phyloP scores from a whole-genome alignment of 1,140 invertebrate species.

The Drosophila tropicalis region DNA sequence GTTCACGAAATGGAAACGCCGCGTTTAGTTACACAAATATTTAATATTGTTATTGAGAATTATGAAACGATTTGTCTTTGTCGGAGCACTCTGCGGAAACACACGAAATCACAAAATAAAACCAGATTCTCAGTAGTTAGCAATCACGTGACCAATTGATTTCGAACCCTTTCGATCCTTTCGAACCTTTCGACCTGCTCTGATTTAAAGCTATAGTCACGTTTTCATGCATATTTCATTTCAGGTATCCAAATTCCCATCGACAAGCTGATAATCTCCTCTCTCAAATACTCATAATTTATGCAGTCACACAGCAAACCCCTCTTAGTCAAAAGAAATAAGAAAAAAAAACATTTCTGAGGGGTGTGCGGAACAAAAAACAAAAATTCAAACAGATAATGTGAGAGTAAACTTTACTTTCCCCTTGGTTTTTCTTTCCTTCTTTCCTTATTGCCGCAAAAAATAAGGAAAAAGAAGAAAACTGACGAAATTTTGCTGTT shows the following conservation, averaged over 20 bases:
- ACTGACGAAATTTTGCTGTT: conserved; percentile 27
- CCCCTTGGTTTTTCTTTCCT: conserved; percentile 28
- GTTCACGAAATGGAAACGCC: conserved; percentile 41
- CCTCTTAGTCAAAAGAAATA: not conserved
- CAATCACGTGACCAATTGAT: conserved; percentile 34
- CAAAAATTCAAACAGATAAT: conserved; percentile 12
- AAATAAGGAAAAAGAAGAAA: conserved; percentile 27
- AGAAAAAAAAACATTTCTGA: not conserved
- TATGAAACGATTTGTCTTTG: not conserved
- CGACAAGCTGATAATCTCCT: conserved; percentile 67
- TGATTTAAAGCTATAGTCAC: conserved; percentile 4
- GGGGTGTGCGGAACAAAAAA: not conserved
- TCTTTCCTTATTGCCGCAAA: conserved; percentile 27
- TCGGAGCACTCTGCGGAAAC: not conserved
- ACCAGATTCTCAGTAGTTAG: conserved; percentile 38
- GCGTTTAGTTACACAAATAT: conserved; percentile 10
- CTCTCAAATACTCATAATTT: conserved; percentile 73
- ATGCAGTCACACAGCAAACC: conserved; percentile 42
- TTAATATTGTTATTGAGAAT: not conserved
- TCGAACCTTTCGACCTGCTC: not conserved
- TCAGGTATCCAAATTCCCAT: conserved; percentile 11
- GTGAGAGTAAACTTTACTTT: conserved; percentile 17
- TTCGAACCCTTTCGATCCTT: conserved; percentile 40
- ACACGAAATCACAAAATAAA: conserved; percentile 18
- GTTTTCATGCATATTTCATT: conserved; percentile 12